These are phyloP conservation scores for Apodemus sylvaticus DNA, from an alignment of 2,113 vertebrate genomes.

Conservation along the genomic window DNA sequence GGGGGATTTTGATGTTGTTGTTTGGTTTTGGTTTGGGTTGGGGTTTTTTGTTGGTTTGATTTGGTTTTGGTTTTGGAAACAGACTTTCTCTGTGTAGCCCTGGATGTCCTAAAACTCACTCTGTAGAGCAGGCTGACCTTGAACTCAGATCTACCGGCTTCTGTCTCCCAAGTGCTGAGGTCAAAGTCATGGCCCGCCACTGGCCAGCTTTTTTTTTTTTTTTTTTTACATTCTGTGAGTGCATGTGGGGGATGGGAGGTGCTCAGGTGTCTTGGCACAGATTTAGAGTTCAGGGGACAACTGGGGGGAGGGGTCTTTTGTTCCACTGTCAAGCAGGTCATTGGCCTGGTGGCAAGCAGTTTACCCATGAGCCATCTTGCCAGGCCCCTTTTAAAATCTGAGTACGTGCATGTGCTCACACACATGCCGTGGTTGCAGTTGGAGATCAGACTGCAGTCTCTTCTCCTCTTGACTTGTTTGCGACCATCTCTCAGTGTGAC, in stretches of 20 bases:
- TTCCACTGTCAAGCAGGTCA: background rate
- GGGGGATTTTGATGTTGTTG: background rate
- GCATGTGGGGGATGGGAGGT: accelerated
- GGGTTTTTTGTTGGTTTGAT: background rate
- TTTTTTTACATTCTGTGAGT: background rate
- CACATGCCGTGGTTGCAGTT: background rate
- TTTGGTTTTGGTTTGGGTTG: too few relatives aligned
- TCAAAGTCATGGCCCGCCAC: too few relatives aligned
- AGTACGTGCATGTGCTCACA: background rate
- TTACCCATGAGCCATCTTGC: background rate
- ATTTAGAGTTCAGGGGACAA: background rate
- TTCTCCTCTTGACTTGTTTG: background rate
- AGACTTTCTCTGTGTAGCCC: background rate
- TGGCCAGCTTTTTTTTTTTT: too few relatives aligned
- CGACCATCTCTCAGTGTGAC: background rate
- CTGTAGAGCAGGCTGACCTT: background rate
- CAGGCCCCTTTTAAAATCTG: background rate
- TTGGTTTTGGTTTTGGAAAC: background rate
- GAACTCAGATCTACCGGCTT: background rate
- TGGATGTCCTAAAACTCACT: background rate
- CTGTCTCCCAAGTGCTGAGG: background rate
- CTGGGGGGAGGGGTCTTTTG: background rate
- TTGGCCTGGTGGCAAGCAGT: background rate
- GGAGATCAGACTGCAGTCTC: background rate
- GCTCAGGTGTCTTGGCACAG: background rate